Conservation (phyloP, 1,140 invertebrate species). For the Aphaenogaster rudis region DNA sequence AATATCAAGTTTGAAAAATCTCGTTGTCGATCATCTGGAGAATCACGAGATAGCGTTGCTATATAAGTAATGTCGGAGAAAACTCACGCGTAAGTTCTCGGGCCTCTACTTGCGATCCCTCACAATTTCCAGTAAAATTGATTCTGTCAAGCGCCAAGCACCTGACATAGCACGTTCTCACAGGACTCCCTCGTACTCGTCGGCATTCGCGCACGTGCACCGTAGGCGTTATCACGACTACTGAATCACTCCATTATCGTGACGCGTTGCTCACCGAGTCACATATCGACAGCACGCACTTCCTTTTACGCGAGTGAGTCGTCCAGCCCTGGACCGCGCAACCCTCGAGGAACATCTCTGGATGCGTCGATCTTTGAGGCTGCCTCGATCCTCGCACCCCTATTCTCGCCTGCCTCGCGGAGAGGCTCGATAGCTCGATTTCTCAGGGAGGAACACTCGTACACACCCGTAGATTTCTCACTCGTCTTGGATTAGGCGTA, state of each 20-base stretch:
- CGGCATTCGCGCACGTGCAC: constrained; percentile 47
- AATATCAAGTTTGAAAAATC: neutral
- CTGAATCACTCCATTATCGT: constrained; percentile 46
- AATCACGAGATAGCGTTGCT: neutral
- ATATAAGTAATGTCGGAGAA: neutral
- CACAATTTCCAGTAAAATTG: neutral
- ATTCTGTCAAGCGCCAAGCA: neutral
- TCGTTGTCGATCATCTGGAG: neutral
- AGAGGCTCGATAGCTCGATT: neutral
- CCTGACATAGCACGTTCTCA: neutral
- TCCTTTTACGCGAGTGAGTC: neutral
- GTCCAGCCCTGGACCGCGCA: neutral
- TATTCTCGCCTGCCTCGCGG: neutral
- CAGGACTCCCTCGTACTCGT: constrained; percentile 6
- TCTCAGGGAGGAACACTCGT: neutral
- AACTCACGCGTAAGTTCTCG: constrained; percentile 13
- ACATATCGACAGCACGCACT: constrained; percentile 10
- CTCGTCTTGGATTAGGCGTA: neutral
- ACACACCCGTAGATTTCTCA: neutral
- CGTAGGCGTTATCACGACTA: constrained; percentile 30
- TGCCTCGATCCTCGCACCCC: neutral
- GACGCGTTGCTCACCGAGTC: constrained; percentile 26
- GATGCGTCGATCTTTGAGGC: neutral
- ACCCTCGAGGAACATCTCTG: constrained; percentile 23
- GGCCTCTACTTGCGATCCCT: neutral